These are phyloP conservation scores for Darevskia mixta DNA, from an alignment of 2,797 vertebrate species.

Conservation along the genomic window DNA sequence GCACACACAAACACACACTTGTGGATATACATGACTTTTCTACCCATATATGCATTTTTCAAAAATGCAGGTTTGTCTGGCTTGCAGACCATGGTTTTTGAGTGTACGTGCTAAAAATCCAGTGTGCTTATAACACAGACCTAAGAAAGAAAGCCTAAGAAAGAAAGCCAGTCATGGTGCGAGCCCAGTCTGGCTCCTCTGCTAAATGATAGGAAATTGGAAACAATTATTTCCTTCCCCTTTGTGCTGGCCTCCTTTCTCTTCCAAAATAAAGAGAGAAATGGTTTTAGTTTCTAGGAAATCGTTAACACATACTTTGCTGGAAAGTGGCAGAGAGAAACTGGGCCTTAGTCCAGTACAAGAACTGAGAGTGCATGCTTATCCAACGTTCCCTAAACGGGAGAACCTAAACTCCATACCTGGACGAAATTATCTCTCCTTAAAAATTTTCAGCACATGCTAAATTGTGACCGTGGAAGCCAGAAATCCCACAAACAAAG, in stretches of 20 bases:
- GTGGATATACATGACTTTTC: no score
- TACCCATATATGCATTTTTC: background rate
- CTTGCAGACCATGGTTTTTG: background rate
- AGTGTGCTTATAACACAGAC: background rate
- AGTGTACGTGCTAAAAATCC: background rate
- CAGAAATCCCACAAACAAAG: background rate
- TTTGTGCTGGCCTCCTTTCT: background rate
- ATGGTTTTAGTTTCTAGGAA: background rate
- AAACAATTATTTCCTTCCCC: background rate
- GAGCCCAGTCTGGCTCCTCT: background rate
- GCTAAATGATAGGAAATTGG: background rate
- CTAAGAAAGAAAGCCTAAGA: background rate
- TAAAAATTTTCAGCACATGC: background rate
- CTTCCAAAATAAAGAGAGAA: slow-evolving; percentile 5
- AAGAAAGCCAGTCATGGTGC: background rate
- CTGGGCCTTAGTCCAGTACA: background rate
- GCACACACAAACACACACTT: no score
- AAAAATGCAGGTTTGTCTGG: background rate
- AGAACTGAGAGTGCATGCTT: background rate
- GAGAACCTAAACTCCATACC: background rate
- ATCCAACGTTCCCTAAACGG: background rate
- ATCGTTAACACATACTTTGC: background rate
- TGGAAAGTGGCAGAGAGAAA: background rate
- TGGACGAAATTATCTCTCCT: no score
- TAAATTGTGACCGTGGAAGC: no score